phyloP scores from a whole-genome alignment of 1,140 invertebrate genomes.

The Coenobita brevimanus region DNA sequence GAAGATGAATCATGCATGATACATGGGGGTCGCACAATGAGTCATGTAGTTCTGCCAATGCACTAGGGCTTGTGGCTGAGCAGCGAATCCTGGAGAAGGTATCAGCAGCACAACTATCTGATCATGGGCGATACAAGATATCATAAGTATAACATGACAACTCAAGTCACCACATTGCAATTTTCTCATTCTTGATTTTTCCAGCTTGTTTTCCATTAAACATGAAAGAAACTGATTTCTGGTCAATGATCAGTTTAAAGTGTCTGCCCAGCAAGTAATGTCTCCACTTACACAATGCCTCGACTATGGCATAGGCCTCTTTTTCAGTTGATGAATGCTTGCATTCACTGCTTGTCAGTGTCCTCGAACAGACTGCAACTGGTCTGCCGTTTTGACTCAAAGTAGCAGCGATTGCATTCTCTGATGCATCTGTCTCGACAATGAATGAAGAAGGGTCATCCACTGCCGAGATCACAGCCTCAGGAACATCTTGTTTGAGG shows the following conservation, averaged over 20 bases:
- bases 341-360: constrained; percentile 21
- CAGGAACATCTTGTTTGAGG: constrained; percentile 44
- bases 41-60: constrained; percentile 49
- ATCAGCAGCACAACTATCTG: constrained; percentile 70
- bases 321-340: constrained; percentile 65
- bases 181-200: constrained; percentile 71
- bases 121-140: constrained; percentile 70
- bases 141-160: constrained; percentile 69
- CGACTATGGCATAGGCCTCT: constrained; percentile 66
- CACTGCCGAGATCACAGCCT: constrained; percentile 12
- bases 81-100: constrained; percentile 65
- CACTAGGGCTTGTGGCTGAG: constrained; percentile 67
- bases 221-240: constrained; percentile 69
- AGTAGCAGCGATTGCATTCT: constrained; percentile 67
- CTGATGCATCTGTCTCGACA: constrained; percentile 51
- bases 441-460: constrained; percentile 14
- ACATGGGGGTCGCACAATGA: constrained; percentile 69
- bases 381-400: constrained; percentile 53
- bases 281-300: constrained; percentile 61
- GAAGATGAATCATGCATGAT: constrained; percentile 68
- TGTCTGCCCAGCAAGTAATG: constrained; percentile 64
- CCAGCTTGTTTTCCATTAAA: constrained; percentile 61
- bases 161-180: constrained; percentile 69
- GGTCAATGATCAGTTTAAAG: constrained; percentile 70
- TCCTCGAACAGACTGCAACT: constrained; percentile 63